Evolutionary conservation across 2,888 invertebrate species (phyloP), one percentile per base, ranked within the genome.

Genomic region (Heteropelma amictum): DNA sequence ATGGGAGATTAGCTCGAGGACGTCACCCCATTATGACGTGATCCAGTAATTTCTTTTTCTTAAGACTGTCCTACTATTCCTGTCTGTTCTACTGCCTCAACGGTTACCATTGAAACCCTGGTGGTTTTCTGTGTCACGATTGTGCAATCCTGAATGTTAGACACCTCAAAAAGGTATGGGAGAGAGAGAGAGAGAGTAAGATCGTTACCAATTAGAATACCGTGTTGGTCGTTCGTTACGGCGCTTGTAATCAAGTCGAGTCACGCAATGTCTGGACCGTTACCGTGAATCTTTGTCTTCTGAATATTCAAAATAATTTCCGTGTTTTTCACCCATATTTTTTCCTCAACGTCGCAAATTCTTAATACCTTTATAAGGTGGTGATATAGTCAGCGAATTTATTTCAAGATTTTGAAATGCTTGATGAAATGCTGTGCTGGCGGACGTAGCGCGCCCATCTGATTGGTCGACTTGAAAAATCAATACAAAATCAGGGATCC

Each of bases 11-110:
- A 75, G 77, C 75, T 73, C 72, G 65, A 71, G 77, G 70, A 77
- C 58, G 67, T 49, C 60, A 53, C 61, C 64, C 49, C 67, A 35
- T 54, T 67, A 54, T 61, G 73, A 81, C 78, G 80, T 83, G 81
- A 83, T 83, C 81, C 80, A 58, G 80, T 81, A 79, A 84, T 83
- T 84, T 83, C 80, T 84, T 82, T 80, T 83, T 83, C 80, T 80
- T 75, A 74, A 63, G 33, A 47, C 45, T 33, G 23, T 19, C 30
- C 69, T 30, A 60, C 68, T 63, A 65, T 67, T 47, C 53, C 35
- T 54, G 23, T 49, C 49, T 42, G 42, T 19, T 33, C 45, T 42
- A 38, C 63, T 42, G 49, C 49, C 60, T 51, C 56, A 26, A 54
- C 45, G 68, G 78, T 77, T 69, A 71, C 35, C 72, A 51, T 53